Conservation (phyloP, 2,113 vertebrate genomes). For the Lucifuga dentata region DNA sequence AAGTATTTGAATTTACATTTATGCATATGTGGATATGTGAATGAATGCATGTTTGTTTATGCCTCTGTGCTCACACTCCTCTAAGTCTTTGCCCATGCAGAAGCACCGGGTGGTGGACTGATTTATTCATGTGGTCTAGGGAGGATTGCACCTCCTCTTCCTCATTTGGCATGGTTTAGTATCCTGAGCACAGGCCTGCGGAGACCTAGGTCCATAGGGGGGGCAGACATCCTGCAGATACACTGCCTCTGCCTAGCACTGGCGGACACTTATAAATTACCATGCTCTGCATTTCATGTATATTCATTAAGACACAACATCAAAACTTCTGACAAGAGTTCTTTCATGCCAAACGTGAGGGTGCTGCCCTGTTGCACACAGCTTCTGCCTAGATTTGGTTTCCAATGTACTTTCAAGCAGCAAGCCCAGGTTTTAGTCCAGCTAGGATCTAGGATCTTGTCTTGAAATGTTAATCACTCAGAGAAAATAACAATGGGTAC, state of each 20-base stretch:
- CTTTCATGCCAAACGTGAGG: constrained; percentile 1
- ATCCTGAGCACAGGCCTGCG: constrained; percentile 66
- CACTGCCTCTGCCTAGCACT: constrained; percentile 36
- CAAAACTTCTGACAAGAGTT: constrained; percentile 36
- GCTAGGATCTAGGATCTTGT: neutral
- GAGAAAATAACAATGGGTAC: neutral
- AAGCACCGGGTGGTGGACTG: constrained; percentile 68
- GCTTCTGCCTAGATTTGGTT: neutral
- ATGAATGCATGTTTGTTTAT: constrained; percentile 47
- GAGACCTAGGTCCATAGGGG: constrained; percentile 59
- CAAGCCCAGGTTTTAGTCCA: neutral
- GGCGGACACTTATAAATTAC: constrained; percentile 61
- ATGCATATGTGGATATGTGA: constrained; percentile 44
- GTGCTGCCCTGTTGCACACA: neutral
- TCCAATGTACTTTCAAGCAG: neutral
- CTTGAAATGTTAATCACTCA: neutral
- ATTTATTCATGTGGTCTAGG: constrained; percentile 74
- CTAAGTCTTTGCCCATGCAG: constrained; percentile 42
- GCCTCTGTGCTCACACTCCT: constrained; percentile 13
- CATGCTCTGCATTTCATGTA: constrained; percentile 62
- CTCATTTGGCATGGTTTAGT: constrained; percentile 75
- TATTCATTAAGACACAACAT: constrained; percentile 55
- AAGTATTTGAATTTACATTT: constrained; percentile 1
- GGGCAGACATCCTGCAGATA: constrained; percentile 65
- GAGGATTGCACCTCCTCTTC: constrained; percentile 72